Base-by-base conservation (phyloP, 1,140 invertebrate species). In the Drosophila burlai region DNA sequence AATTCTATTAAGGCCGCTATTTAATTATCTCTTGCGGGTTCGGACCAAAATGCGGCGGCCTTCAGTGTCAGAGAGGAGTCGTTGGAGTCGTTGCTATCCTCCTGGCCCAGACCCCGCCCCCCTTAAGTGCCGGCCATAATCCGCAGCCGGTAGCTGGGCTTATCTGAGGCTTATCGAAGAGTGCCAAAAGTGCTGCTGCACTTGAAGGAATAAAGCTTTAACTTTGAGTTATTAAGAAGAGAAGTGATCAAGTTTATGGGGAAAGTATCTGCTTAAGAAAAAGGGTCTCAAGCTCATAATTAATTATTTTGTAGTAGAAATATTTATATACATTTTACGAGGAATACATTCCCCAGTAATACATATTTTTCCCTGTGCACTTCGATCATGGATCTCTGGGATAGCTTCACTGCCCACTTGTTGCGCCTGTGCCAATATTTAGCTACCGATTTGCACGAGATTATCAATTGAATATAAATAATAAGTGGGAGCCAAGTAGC, bases 381-480 rank as follows among this genome's bases (percentile, higher is more conserved):
- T 4, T 40, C 54, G 34, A 54, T 54, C 72, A 42, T 47, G 61
- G 40, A 42, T 73, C 52, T 55, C 52, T 50, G 31, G 38, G 42
- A 75, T 49, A 40, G 42, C 24, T 21, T 26, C 38, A 69, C 76
- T 87, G 85, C 81, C 85, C 83, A 87, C 83, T 89, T 87, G 76
- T 89, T 89, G 83, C 65, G 73, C 62, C 84, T 90, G 81, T 84
- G 81, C 68, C 81, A 84, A 87, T 81, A 87, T 84, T 89, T 90
- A 84, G 84, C 85, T 89, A 84, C 84, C 81, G 84, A 89, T 89
- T 90, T 84, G 84, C 84, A 79, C 81, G 49, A 89, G 84, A 89
- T 89, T 90, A 89, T 89, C 84, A 89, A 89, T 89, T 81, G 84
- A 81, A 90, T 90, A 90, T 90, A 83, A 90, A 89, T 87, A 87